Evolutionary conservation across 2,888 invertebrate species (phyloP).

Genomic region (Luffia ferchaultella): DNA sequence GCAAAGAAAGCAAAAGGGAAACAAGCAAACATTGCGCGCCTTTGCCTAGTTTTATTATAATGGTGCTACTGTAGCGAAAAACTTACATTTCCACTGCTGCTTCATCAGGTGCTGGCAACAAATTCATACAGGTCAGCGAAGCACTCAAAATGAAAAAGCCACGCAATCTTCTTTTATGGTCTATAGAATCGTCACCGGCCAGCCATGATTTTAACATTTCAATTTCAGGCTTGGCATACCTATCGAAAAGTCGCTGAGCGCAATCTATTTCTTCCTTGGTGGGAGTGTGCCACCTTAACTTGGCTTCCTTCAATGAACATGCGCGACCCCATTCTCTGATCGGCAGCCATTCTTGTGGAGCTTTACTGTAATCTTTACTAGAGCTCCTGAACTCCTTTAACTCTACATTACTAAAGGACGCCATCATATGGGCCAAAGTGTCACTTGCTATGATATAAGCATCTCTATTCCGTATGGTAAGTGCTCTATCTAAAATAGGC

Average conservation of each 20-base stretch:
- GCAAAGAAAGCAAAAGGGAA: too few species aligned
- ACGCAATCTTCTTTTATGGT: slow-evolving; percentile 72
- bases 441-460: slow-evolving; percentile 70
- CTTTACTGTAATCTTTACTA: slow-evolving; percentile 66
- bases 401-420: slow-evolving; percentile 68
- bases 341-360: slow-evolving; percentile 74
- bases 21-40: too few species aligned
- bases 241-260: slow-evolving; percentile 70
- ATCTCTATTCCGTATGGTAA: slow-evolving; percentile 74
- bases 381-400: slow-evolving; percentile 71
- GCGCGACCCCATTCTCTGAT: slow-evolving; percentile 85
- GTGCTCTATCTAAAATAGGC: slow-evolving; percentile 73
- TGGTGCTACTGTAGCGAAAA: too few species aligned
- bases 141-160: slow-evolving; percentile 74
- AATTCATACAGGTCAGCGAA: slow-evolving; percentile 67
- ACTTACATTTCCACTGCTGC: slow-evolving; percentile 64
- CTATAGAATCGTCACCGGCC: slow-evolving; percentile 52
- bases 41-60: too few species aligned
- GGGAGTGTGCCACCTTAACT: slow-evolving; percentile 83
- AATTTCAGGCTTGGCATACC: slow-evolving; percentile 73
- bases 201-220: slow-evolving; percentile 65
- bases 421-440: slow-evolving; percentile 66
- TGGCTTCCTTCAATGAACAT: slow-evolving; percentile 69
- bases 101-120: slow-evolving; percentile 77
- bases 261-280: slow-evolving; percentile 71